Evolutionary conservation across 2,113 vertebrate species (phyloP).

Genomic region (Casuarius casuarius): DNA sequence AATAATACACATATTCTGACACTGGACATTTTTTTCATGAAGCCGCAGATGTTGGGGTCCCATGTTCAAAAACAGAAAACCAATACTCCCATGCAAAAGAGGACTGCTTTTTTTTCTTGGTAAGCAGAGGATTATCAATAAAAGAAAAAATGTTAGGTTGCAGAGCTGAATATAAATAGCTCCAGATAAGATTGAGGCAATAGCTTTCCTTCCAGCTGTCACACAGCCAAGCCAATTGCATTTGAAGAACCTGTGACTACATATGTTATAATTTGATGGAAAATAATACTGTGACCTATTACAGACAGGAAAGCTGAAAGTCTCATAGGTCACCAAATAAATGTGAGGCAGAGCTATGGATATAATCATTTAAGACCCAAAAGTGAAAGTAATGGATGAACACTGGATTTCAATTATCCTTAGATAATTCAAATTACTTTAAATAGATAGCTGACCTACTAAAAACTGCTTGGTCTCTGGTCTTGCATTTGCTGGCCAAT

Average conservation of each 20-base stretch:
- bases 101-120: fast-evolving
- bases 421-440: slow-evolving; percentile 69
- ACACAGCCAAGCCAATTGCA: slow-evolving; percentile 15
- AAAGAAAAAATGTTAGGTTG: neutral
- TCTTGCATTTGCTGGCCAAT: slow-evolving; percentile 13
- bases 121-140: neutral
- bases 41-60: neutral
- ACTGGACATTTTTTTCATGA: neutral
- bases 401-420: slow-evolving; percentile 69
- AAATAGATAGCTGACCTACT: slow-evolving; percentile 68
- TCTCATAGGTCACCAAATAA: slow-evolving; percentile 8
- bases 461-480: slow-evolving; percentile 28
- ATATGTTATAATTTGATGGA: slow-evolving; percentile 22
- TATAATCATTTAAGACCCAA: slow-evolving; percentile 39
- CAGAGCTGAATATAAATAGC: neutral
- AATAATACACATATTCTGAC: fast-evolving
- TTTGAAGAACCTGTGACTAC: slow-evolving; percentile 6
- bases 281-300: slow-evolving; percentile 34
- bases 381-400: slow-evolving; percentile 53
- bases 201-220: slow-evolving; percentile 24
- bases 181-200: neutral
- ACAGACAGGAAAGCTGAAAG: slow-evolving; percentile 22
- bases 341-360: slow-evolving; percentile 32
- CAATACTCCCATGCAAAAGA: neutral
- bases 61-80: neutral